Base-by-base conservation (phyloP, 2,797 vertebrate species). In the Syncerus caffer region DNA sequence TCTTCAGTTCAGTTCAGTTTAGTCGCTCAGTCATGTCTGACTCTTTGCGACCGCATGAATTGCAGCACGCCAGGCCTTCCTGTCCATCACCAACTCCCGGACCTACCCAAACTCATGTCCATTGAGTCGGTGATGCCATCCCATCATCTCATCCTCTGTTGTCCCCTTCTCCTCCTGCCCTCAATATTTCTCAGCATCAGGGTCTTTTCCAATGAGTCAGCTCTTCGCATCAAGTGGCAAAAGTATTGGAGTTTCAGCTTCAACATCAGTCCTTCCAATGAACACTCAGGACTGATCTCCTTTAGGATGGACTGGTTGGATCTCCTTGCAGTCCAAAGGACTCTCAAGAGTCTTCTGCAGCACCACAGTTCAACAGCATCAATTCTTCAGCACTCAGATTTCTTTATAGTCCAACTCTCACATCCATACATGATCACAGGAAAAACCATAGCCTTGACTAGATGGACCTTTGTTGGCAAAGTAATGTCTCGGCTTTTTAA, bases 21-120 rank as follows among this genome's bases (percentile, higher is more conserved):
- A 38, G 19, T 38, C 10, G 0, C 34, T 23, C 64, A 71, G 64
- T 71, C 1, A 0, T 38, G 64, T 71, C 64, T 38, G 19, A 71
- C 10, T 71, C 64, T 71, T 71, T 71, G 64, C 0, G 0, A 12
- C 64, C 34, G 64, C 64, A 3, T 38, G 34, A 38, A 71, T 34
- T 38, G 64, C 64, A 38, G n/a, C 64, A 71, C 0, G 0, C n/a
- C 64, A 71, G 64, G 64, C n/a, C 19, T 71, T 19, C 19, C n/a
- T 71, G 64, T 71, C 64, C n/a, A 71, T 71, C 34, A 71, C 34
- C n/a, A 23, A 38, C 34, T 71, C 34, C 10, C 6, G 10, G 19
- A 71, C 19, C 19, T 38, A 38, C 67, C 19, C 34, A 71, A 71
- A 71, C 19, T 38, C 67, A 23, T 38, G 67, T 38, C 19, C 67